Conservation (phyloP, 1,140 invertebrate species). For the Procambarus virginalis region DNA sequence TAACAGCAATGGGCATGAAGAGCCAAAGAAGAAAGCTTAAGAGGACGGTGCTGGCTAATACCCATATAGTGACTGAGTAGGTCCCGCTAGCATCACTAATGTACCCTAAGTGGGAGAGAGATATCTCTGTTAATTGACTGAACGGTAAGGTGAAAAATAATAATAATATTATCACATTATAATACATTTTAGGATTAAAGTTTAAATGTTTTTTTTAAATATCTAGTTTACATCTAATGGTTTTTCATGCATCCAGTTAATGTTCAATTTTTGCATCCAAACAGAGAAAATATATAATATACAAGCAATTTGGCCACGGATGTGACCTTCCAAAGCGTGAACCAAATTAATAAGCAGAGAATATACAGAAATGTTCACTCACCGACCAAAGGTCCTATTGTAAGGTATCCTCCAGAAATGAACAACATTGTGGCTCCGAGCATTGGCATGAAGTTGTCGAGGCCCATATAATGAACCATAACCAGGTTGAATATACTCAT, state of each 20-base stretch:
- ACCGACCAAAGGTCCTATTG: neutral
- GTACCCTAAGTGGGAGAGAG: neutral
- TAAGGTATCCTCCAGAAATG: neutral
- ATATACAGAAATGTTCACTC: neutral
- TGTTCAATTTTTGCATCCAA: no score
- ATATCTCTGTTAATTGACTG: neutral
- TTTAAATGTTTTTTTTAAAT: neutral
- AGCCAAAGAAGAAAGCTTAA: neutral
- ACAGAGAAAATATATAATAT: no score
- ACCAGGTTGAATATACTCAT: slow-evolving; percentile 47
- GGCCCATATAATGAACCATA: slow-evolving; percentile 52
- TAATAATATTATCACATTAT: neutral
- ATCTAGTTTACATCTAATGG: neutral
- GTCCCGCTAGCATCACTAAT: neutral
- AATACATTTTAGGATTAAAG: neutral
- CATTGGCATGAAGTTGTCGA: slow-evolving; percentile 37
- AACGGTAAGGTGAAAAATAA: neutral
- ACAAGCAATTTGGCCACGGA: neutral
- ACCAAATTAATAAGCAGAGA: neutral
- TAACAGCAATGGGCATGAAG: neutral
- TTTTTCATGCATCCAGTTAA: neutral
- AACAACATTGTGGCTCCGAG: slow-evolving; percentile 2
- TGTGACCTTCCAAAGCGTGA: neutral
- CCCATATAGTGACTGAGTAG: neutral
- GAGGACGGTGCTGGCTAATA: neutral